Evolutionary conservation across 1,140 invertebrate species (phyloP).

Genomic region (Habropoda laboriosa): DNA sequence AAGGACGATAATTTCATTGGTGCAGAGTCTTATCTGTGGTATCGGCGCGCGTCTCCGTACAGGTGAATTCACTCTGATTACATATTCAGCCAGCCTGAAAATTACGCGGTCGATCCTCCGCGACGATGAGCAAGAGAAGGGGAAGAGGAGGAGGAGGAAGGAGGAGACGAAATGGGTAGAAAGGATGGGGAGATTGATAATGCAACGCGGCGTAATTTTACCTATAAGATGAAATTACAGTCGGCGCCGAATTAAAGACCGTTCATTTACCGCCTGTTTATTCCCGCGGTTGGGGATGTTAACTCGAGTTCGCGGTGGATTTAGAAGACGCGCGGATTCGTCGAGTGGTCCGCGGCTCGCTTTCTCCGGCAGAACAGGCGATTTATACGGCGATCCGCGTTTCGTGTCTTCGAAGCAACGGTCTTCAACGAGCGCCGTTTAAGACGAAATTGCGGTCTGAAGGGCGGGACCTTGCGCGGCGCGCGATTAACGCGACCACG

Average conservation of each 20-base stretch:
- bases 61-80: conserved; percentile 33
- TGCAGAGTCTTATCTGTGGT: conserved; percentile 15
- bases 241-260: conserved; percentile 45
- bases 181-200: conserved; percentile 13
- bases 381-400: conserved; percentile 19
- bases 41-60: conserved; percentile 17
- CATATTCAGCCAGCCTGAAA: conserved; percentile 41
- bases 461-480: background rate
- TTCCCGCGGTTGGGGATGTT: conserved; percentile 4
- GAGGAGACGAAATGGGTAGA: background rate
- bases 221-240: conserved; percentile 51
- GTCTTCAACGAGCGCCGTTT: conserved; percentile 30
- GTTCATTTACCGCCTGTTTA: conserved; percentile 28
- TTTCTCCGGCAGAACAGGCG: background rate
- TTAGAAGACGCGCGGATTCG: conserved; percentile 10
- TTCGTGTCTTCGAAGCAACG: conserved; percentile 8
- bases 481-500: background rate
- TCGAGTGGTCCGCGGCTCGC: too few species aligned
- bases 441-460: conserved; percentile 15
- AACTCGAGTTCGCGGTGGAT: conserved; percentile 7
- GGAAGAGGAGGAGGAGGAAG: background rate
- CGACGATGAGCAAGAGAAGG: background rate
- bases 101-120: conserved; percentile 27
- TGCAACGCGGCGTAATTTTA: conserved; percentile 34
- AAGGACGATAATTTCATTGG: conserved; percentile 19